Evolutionary conservation across 2,888 invertebrate species (phyloP), one percentile per base, ranked within the genome.

Genomic region (Lasioglossum lativentre): DNA sequence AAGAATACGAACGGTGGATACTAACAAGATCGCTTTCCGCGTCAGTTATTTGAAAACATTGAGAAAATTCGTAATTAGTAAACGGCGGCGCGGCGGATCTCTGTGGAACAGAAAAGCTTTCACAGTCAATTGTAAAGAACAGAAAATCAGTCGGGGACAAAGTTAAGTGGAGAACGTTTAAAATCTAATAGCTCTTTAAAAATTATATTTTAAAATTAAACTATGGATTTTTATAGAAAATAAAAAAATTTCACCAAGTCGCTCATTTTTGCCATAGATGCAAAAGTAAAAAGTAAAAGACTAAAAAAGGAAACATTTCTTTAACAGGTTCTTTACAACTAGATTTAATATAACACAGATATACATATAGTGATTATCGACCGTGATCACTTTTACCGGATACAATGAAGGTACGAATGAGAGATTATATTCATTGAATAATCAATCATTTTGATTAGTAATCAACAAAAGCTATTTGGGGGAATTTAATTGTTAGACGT

Each of bases 401-500:
- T 10, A 30, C 8, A 34, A 66, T 66, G 8, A 23, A 10, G 66
- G 10, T 19, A 23, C 66, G 66, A 66, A 19, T 30, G 23, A 34
- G 34, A 66, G 66, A 30, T 66, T 19, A 66, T 34, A 66, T 19
- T 66, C 34, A 34, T 34, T 19, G 66, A 66, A 66, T 66, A 66
- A 66, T 34, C 66, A 23, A 66, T 30, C 10, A 66, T 34, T 66
- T 66, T 23, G 63, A 63, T 63, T 30, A 63, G 63, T 63, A 63
- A 63, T 63, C 63, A 63, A 30, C 63, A 30, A 63, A 63, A 63
- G 30, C 63, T 30, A 63, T 16, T 16, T 6, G 6, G 5, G 30
- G 30, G 63, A 30, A 63, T 63, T 63, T 63, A 63, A 63, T 63
- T 63, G 63, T 63, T 63, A 63, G 63, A 63, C 63, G 63, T 63